Percentiles rank a stretch among this genome's conserved stretches.
phyloP scores from a whole-genome alignment of 2,113 vertebrate genomes.

The Vimba vimba region DNA sequence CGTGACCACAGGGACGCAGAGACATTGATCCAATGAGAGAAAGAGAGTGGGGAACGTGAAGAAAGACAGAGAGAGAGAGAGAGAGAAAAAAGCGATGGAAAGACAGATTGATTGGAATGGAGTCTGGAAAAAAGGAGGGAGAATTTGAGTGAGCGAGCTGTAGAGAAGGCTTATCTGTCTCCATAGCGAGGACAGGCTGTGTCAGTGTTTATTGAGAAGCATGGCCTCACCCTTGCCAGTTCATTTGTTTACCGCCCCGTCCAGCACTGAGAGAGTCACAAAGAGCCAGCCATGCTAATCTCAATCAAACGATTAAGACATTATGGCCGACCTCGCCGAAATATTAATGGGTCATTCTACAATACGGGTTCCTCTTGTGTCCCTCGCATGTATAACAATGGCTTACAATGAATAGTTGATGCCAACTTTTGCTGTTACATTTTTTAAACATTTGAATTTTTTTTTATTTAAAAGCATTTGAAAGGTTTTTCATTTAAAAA shows the following conservation, averaged over 20 bases:
- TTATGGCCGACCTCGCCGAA: slow-evolving; percentile 53
- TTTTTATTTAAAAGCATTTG: too few relatives aligned
- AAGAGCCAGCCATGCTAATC: slow-evolving; percentile 54
- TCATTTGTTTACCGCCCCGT: slow-evolving; percentile 70
- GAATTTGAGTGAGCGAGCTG: slow-evolving; percentile 25
- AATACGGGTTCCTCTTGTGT: slow-evolving; percentile 48
- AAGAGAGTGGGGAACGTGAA: slow-evolving; percentile 12
- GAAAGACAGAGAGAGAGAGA: slow-evolving; percentile 13
- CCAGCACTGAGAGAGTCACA: slow-evolving; percentile 56
- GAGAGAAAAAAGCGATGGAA: slow-evolving; percentile 28
- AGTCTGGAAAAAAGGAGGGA: background rate
- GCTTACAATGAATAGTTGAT: background rate
- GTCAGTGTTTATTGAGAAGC: slow-evolving; percentile 74
- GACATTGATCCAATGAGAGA: slow-evolving; percentile 49
- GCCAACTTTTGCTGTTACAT: too few relatives aligned
- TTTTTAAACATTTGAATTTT: too few relatives aligned
- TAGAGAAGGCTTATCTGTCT: slow-evolving; percentile 68
- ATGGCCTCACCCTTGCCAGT: slow-evolving; percentile 67
- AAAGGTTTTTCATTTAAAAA: too few relatives aligned
- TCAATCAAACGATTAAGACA: slow-evolving; percentile 59
- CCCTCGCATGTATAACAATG: background rate
- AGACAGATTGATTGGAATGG: slow-evolving; percentile 25
- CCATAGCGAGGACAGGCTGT: slow-evolving; percentile 68
- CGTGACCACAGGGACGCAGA: slow-evolving; percentile 40
- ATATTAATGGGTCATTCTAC: slow-evolving; percentile 41